phyloP scores from a whole-genome alignment of 2,113 vertebrate genomes.

The Peromyscus californicus region DNA sequence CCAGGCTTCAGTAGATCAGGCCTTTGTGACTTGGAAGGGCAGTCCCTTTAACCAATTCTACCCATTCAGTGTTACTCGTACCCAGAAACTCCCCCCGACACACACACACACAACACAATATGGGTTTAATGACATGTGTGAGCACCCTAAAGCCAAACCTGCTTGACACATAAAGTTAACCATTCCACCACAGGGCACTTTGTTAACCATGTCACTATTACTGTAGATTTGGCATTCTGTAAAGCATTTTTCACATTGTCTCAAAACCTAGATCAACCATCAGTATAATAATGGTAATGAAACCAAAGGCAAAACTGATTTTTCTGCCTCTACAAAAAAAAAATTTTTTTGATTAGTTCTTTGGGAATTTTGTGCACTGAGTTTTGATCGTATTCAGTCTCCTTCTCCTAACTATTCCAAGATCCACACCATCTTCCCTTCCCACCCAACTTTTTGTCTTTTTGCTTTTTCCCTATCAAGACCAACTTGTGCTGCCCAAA shows the following conservation, averaged over 20 bases:
- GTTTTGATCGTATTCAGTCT: background rate
- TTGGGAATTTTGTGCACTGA: background rate
- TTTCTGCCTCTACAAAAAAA: conserved; percentile 26
- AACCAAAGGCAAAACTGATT: conserved; percentile 1
- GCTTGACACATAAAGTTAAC: background rate
- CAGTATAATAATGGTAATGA: background rate
- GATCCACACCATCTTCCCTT: background rate
- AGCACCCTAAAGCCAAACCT: background rate
- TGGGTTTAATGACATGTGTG: background rate
- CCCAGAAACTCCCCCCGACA: background rate
- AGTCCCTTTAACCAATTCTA: background rate
- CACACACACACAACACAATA: background rate
- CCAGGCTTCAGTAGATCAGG: background rate
- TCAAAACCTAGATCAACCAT: conserved; percentile 28
- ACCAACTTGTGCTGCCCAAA: background rate
- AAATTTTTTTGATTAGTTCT: background rate
- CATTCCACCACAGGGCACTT: background rate
- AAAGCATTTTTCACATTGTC: background rate
- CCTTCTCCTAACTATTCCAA: background rate
- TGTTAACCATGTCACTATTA: background rate
- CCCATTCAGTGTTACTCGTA: background rate
- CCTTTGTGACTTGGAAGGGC: background rate
- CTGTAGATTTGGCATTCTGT: background rate
- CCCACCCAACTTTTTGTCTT: background rate
- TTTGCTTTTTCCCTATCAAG: background rate